These are phyloP conservation scores for Ruditapes philippinarum DNA, from an alignment of 1,140 invertebrate species.

Conservation along the genomic window DNA sequence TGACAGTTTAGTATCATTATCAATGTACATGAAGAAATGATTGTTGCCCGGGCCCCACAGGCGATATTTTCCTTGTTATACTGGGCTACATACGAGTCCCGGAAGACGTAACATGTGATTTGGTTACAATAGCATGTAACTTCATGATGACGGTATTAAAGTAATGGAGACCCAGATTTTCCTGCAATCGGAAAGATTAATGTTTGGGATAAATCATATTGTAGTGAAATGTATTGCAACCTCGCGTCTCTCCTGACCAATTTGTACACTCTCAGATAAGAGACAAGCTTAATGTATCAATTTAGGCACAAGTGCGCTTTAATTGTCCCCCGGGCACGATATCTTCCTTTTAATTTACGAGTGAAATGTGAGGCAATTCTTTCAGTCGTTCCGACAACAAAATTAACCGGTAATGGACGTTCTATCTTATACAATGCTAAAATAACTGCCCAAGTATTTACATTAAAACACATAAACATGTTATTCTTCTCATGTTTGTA, in stretches of 20 bases:
- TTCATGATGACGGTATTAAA: constrained; percentile 16
- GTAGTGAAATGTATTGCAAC: constrained; percentile 33
- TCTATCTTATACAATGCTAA: neutral
- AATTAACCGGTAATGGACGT: constrained; percentile 39
- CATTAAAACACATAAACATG: no score
- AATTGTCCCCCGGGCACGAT: constrained; percentile 45
- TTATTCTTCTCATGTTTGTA: no score
- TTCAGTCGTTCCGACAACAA: constrained; percentile 3
- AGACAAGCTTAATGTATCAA: constrained; percentile 63
- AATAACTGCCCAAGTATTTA: no score
- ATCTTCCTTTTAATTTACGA: constrained; percentile 57
- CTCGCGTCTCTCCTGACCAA: constrained; percentile 57
- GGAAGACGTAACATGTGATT: neutral
- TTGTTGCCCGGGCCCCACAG: neutral
- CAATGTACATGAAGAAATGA: neutral
- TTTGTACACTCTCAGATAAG: constrained; percentile 43
- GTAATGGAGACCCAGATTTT: constrained; percentile 43
- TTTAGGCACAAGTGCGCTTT: constrained; percentile 28
- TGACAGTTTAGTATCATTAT: neutral
- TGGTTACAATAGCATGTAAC: constrained; percentile 13
- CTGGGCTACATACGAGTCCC: constrained; percentile 28
- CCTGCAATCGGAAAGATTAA: constrained; percentile 36
- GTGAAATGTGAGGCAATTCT: constrained; percentile 32
- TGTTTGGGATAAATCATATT: constrained; percentile 46
- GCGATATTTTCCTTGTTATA: constrained; percentile 7